phyloP scores from a whole-genome alignment of 2,113 vertebrate genomes.

The Alethe diademata region DNA sequence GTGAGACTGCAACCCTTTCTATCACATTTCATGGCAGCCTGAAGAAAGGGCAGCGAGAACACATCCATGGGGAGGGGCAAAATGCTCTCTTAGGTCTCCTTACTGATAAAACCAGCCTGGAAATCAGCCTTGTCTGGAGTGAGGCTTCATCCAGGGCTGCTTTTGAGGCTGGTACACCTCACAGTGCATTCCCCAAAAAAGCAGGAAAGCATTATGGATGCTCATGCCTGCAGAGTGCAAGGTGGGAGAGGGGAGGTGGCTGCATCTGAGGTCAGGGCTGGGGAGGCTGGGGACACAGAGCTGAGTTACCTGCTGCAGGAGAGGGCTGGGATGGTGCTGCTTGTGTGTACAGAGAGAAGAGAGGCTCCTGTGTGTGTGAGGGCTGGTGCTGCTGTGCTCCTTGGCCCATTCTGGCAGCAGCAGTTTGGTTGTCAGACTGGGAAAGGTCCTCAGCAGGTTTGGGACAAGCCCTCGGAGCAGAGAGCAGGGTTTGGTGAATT shows the following conservation, averaged over 20 bases:
- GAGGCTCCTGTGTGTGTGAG: not conserved
- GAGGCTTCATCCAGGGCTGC: no score
- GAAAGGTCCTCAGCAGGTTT: not conserved
- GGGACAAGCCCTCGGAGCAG: not conserved
- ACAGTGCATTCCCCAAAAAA: no score
- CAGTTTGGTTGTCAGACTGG: not conserved
- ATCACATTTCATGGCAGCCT: not conserved
- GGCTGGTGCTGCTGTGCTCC: not conserved
- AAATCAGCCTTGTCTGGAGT: no score
- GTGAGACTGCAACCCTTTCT: not conserved
- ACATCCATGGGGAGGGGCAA: not conserved
- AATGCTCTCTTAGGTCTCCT: not conserved
- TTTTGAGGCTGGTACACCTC: no score
- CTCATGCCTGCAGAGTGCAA: no score
- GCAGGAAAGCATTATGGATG: no score
- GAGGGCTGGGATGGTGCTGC: not conserved
- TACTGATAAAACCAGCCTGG: not conserved
- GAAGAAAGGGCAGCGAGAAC: not conserved
- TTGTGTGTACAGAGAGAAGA: fast-evolving
- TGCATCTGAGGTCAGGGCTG: no score
- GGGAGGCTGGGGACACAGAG: no score
- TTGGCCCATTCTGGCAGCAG: not conserved
- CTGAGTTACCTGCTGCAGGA: no score
- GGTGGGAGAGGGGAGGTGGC: no score
- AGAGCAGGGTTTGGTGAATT: not conserved